phyloP scores from a whole-genome alignment of 2,797 vertebrate species.

The Notamacropus eugenii region DNA sequence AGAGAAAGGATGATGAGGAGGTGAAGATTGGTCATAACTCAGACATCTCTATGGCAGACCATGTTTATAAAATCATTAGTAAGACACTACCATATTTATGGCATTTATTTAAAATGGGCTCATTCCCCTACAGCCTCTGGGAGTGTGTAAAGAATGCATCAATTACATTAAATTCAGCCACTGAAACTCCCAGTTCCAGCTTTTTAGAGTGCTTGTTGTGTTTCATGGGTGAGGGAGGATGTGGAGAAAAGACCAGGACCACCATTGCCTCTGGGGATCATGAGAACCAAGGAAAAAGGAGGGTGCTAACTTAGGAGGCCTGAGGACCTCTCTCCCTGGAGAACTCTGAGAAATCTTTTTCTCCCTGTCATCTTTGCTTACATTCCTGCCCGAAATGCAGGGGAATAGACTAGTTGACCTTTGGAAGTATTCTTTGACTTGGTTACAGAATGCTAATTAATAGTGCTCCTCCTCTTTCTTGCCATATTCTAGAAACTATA shows the following conservation, averaged over 20 bases:
- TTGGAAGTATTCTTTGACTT: not conserved
- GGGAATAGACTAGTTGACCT: not conserved
- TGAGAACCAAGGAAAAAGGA: not conserved
- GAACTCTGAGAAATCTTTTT: not conserved
- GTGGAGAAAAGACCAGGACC: not conserved
- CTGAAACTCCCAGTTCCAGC: constrained; percentile 5
- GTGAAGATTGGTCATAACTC: not conserved
- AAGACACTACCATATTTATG: constrained; percentile 65
- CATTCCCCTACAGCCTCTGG: constrained; percentile 14
- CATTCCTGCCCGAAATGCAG: not conserved
- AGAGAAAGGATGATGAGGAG: constrained; percentile 8
- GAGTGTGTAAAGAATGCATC: constrained; percentile 44
- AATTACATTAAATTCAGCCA: constrained; percentile 53
- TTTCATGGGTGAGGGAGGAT: constrained; percentile 22
- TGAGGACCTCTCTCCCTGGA: not conserved
- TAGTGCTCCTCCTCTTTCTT: not conserved
- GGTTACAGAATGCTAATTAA: not conserved
- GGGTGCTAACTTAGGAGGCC: not conserved
- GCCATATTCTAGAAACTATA: not conserved
- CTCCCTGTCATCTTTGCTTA: not conserved
- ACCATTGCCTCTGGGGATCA: constrained; percentile 1
- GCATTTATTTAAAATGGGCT: constrained; percentile 62
- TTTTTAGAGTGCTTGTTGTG: constrained; percentile 17
- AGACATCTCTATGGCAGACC: constrained; percentile 14
- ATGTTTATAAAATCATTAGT: constrained; percentile 43